phyloP scores from a whole-genome alignment of 2,797 vertebrate genomes.

The Micropoecilia bifurca region DNA sequence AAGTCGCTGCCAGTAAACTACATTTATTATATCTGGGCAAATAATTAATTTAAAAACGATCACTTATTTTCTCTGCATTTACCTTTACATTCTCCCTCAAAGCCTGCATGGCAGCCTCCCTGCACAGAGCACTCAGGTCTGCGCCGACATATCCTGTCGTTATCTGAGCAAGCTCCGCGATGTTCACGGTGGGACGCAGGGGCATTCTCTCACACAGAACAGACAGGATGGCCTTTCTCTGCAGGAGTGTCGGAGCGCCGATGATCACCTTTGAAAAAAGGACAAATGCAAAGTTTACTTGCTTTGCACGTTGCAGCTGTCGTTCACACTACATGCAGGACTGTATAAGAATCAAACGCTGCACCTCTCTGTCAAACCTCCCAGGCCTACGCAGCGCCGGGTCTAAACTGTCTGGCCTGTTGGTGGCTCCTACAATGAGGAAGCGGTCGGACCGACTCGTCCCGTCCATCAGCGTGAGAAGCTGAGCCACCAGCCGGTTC shows the following conservation, averaged over 20 bases:
- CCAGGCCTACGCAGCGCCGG: slow-evolving; percentile 92
- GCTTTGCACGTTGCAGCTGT: not conserved
- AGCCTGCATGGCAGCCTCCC: slow-evolving; percentile 90
- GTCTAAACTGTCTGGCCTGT: slow-evolving; percentile 90
- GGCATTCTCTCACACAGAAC: slow-evolving; percentile 86
- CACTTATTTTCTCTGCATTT: slow-evolving; percentile 20
- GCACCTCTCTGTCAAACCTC: slow-evolving; percentile 94
- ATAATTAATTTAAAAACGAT: not conserved
- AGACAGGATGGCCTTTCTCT: slow-evolving; percentile 88
- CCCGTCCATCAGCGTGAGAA: slow-evolving; percentile 93
- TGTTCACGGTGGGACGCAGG: slow-evolving; percentile 75
- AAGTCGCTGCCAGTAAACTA: not conserved
- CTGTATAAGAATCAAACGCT: too few species aligned
- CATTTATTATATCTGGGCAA: not conserved
- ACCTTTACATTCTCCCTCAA: slow-evolving; percentile 83
- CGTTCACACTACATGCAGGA: not conserved
- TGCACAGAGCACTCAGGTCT: slow-evolving; percentile 92
- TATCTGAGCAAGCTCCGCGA: slow-evolving; percentile 85
- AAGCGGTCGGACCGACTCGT: slow-evolving; percentile 78
- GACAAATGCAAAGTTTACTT: not conserved
- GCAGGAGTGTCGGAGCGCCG: slow-evolving; percentile 87
- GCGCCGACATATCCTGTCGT: slow-evolving; percentile 93
- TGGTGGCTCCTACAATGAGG: slow-evolving; percentile 89
- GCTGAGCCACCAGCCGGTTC: slow-evolving; percentile 91
- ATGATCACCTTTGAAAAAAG: slow-evolving; percentile 84